Evolutionary conservation across 92 coral and sea anemone species (phyloP).

Genomic region (Paramuricea clavata): DNA sequence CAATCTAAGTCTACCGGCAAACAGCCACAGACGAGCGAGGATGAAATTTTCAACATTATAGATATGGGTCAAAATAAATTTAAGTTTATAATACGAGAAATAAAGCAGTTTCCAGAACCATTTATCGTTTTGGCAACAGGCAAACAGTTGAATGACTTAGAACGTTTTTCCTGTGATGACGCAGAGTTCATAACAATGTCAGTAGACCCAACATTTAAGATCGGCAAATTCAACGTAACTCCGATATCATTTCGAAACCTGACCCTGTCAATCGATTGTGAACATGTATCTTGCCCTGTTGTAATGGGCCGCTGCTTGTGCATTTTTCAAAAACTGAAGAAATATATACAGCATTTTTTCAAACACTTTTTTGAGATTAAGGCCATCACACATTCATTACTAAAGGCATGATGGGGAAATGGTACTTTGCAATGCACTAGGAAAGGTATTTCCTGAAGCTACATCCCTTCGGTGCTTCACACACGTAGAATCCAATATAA

Average conservation of each 20-base stretch:
- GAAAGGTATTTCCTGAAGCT: constrained; percentile 41
- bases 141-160: constrained; percentile 39
- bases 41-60: constrained; percentile 32
- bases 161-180: constrained; percentile 52
- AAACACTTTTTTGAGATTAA: constrained; percentile 43
- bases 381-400: constrained; percentile 45
- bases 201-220: constrained; percentile 71
- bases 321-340: constrained; percentile 63
- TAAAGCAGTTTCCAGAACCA: constrained; percentile 66
- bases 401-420: constrained; percentile 45
- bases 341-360: constrained; percentile 46
- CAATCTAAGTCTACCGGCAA: not conserved
- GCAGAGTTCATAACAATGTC: constrained; percentile 46
- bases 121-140: constrained; percentile 64
- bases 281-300: constrained; percentile 26
- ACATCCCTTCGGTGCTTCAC: constrained; percentile 51
- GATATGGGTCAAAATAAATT: constrained; percentile 47
- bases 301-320: constrained; percentile 58
- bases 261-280: constrained; percentile 41
- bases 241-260: constrained; percentile 53
- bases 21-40: not conserved
- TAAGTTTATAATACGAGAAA: constrained; percentile 43
- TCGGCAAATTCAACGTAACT: constrained; percentile 66
- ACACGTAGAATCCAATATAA: constrained; percentile 52
- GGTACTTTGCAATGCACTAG: constrained; percentile 56